Conservation (phyloP, 2,888 invertebrate genomes). For the Dilophus febrilis region DNA sequence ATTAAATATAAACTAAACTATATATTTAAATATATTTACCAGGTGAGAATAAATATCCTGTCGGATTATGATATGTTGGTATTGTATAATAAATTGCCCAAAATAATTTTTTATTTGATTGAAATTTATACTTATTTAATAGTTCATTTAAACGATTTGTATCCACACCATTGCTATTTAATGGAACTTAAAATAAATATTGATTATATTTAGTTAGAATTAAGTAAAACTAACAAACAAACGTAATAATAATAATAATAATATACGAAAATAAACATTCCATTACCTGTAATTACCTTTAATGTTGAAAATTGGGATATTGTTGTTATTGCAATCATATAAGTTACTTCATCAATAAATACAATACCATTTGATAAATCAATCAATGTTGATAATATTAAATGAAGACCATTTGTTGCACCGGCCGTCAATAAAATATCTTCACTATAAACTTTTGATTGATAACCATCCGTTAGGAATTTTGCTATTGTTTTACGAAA, state of each 20-base stretch:
- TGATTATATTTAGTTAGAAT: too few relatives aligned
- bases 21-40: too few relatives aligned
- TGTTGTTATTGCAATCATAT: constrained; percentile 39
- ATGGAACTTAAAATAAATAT: constrained; percentile 27
- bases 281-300: constrained; percentile 32
- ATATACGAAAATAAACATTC: constrained; percentile 1
- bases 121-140: constrained; percentile 22
- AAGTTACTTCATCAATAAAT: constrained; percentile 47
- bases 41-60: constrained; percentile 33
- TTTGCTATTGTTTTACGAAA: constrained; percentile 31
- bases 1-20: too few relatives aligned
- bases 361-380: constrained; percentile 33
- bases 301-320: constrained; percentile 37
- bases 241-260: too few relatives aligned
- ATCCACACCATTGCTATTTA: constrained; percentile 35
- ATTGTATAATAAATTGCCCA: constrained; percentile 39
- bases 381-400: constrained; percentile 36
- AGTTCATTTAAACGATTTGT: constrained; percentile 30
- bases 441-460: constrained; percentile 30
- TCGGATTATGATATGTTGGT: constrained; percentile 42
- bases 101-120: constrained; percentile 29
- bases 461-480: constrained; percentile 31
- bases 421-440: constrained; percentile 40
- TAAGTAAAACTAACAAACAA: too few relatives aligned
- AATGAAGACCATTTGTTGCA: constrained; percentile 40